Percentiles rank a stretch among this genome's conserved stretches.
These are phyloP conservation scores for Aphaenogaster ashmeadi DNA, from an alignment of 1,140 invertebrate genomes.

Conservation along the genomic window DNA sequence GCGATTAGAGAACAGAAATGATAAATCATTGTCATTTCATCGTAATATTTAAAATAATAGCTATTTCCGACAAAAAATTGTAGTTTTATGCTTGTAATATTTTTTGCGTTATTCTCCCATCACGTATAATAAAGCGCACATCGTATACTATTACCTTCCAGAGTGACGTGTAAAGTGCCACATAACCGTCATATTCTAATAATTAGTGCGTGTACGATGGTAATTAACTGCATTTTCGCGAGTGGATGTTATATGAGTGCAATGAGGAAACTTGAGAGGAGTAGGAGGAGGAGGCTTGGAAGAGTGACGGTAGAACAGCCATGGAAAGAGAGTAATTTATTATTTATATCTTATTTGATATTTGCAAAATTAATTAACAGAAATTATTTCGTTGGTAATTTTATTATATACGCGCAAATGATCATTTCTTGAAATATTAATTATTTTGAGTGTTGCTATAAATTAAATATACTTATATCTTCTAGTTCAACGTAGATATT, in stretches of 20 bases:
- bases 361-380: not conserved
- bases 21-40: not conserved
- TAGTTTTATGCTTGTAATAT: not conserved
- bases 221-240: not conserved
- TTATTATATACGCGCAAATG: not conserved
- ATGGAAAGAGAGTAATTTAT: not conserved
- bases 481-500: not conserved
- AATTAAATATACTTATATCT: not conserved
- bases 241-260: not conserved
- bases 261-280: not conserved
- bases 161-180: not conserved
- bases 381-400: not conserved
- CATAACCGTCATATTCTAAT: not conserved
- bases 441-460: not conserved
- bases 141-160: not conserved
- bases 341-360: conserved; percentile 5
- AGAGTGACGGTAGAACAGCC: not conserved
- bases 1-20: not conserved
- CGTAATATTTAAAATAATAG: not conserved
- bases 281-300: not conserved
- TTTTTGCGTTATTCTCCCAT: not conserved
- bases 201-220: not conserved
- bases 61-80: not conserved
- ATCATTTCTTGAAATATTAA: not conserved
- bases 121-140: not conserved